Percentiles rank a stretch among this genome's conserved stretches.
These are phyloP conservation scores for Harpagoxenus sublaevis DNA, from an alignment of 2,888 invertebrate genomes.

Conservation along the genomic window DNA sequence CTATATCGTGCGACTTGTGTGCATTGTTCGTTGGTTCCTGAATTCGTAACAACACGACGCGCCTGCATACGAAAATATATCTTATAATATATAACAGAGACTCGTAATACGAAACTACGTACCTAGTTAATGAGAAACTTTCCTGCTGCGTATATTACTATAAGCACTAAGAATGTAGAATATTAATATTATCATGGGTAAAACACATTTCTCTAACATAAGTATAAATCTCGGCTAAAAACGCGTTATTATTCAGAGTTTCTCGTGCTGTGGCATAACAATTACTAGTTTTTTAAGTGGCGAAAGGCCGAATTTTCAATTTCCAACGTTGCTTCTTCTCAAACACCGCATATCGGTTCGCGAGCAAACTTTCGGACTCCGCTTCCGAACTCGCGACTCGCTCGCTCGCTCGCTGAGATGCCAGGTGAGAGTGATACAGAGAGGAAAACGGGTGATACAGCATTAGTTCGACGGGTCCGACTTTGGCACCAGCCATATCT, in stretches of 20 bases:
- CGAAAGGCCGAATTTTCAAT: slow-evolving; percentile 7
- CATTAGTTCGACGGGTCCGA: slow-evolving; percentile 43
- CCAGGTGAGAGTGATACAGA: slow-evolving; percentile 1
- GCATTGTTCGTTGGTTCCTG: not conserved
- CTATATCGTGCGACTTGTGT: not conserved
- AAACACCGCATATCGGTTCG: not conserved
- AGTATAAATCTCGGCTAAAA: not conserved
- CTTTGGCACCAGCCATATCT: slow-evolving; percentile 74
- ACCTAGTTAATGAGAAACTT: slow-evolving; percentile 18
- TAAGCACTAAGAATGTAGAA: slow-evolving; percentile 3
- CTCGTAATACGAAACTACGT: not conserved
- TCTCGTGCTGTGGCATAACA: not conserved
- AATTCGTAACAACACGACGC: slow-evolving; percentile 1
- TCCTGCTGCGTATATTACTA: not conserved
- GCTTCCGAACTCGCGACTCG: slow-evolving; percentile 12
- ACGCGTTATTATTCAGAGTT: not conserved
- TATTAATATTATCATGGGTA: slow-evolving; percentile 27
- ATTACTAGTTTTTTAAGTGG: not conserved
- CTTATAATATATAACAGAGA: slow-evolving; percentile 15
- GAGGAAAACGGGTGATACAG: slow-evolving; percentile 42
- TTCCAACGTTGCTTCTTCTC: not conserved
- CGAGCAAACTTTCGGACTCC: not conserved
- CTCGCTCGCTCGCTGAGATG: not conserved
- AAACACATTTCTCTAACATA: not conserved
- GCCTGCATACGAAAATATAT: slow-evolving; percentile 10